phyloP scores from a whole-genome alignment of 2,797 vertebrate genomes.

The Anabacerthia variegaticeps region DNA sequence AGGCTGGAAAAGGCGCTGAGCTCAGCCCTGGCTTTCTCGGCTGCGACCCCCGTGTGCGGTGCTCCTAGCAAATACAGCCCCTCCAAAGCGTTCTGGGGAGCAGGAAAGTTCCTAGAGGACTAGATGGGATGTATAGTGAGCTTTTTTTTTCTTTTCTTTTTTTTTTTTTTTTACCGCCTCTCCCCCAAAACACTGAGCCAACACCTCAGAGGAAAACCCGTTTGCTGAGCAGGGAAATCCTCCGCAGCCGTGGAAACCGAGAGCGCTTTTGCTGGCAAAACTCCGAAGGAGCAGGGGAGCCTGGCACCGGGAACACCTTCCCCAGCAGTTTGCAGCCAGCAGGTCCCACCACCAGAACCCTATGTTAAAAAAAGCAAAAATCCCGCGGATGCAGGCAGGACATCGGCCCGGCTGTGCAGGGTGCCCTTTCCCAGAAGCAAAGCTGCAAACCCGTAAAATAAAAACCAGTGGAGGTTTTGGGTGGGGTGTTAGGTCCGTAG shows the following conservation, averaged over 20 bases:
- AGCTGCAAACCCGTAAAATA: background rate
- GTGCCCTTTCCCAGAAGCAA: background rate
- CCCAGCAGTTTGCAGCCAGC: background rate
- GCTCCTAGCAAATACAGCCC: background rate
- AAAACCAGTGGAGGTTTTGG: background rate
- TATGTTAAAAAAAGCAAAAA: background rate
- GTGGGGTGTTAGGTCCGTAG: background rate
- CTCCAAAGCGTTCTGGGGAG: background rate
- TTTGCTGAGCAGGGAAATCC: background rate
- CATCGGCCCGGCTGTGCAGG: rapidly evolving
- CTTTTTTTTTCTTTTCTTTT: background rate
- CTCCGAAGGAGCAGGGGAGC: rapidly evolving
- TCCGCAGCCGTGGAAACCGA: background rate
- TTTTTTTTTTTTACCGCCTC: background rate
- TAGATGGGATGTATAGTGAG: background rate
- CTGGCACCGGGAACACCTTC: rapidly evolving
- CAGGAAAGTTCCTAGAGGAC: background rate
- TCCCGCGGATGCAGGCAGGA: background rate
- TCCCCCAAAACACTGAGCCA: background rate
- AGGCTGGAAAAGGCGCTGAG: background rate
- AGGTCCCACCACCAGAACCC: background rate
- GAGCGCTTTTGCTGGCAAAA: background rate
- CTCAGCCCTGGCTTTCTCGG: background rate
- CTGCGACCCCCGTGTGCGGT: background rate
- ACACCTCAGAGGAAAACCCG: background rate